Evolutionary conservation across 2,797 vertebrate genomes (phyloP).

Genomic region (Hapalemur alaotrensis): DNA sequence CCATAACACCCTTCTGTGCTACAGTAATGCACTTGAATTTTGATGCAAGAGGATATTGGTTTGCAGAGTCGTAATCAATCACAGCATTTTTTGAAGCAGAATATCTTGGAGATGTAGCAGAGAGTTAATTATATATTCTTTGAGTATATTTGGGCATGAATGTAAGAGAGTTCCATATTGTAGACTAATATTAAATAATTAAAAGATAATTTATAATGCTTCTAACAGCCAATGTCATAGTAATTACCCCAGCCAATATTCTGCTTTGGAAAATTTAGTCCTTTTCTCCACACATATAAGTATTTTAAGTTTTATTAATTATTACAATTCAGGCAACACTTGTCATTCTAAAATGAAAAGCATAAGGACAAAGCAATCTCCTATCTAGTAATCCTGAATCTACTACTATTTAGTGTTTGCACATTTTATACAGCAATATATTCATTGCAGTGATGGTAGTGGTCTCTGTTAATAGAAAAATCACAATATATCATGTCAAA

Average conservation of each 20-base stretch:
- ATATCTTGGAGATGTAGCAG: slow-evolving; percentile 25
- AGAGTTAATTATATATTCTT: slow-evolving; percentile 53
- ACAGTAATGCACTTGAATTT: slow-evolving; percentile 62
- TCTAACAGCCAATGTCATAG: not conserved
- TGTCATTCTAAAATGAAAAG: not conserved
- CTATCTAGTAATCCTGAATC: not conserved
- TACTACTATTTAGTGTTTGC: not conserved
- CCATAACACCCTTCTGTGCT: slow-evolving; percentile 55
- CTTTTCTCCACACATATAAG: not conserved
- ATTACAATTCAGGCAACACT: not conserved
- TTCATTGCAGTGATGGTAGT: not conserved
- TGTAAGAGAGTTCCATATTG: not conserved
- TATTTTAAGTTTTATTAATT: not conserved
- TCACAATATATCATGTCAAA: not conserved
- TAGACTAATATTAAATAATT: slow-evolving; percentile 19
- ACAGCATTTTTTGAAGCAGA: slow-evolving; percentile 50
- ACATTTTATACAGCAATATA: not conserved
- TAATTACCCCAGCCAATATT: not conserved
- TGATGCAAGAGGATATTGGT: slow-evolving; percentile 68
- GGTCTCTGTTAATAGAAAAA: not conserved
- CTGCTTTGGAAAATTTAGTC: not conserved
- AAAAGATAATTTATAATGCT: slow-evolving; percentile 30
- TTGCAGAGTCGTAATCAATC: slow-evolving; percentile 70
- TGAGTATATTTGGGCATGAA: not conserved
- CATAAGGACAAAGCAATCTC: not conserved